These are phyloP conservation scores for Halichoerus grypus DNA, from an alignment of 2,113 vertebrate genomes.

Conservation along the genomic window DNA sequence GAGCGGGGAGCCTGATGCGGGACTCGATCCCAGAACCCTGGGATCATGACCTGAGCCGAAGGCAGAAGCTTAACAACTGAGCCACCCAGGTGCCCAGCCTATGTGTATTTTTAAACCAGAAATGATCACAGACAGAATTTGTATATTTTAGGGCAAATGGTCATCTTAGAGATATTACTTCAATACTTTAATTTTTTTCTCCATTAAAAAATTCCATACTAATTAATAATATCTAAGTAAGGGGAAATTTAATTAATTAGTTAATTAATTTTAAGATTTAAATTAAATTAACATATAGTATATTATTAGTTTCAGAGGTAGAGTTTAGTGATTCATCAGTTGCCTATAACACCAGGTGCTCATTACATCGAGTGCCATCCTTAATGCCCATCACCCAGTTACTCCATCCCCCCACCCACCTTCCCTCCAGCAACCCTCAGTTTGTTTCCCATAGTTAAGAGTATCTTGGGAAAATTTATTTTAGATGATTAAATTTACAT, in stretches of 20 bases:
- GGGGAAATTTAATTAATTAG: neutral
- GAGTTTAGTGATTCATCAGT: neutral
- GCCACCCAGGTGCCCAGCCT: no score
- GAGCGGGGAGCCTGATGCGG: no score
- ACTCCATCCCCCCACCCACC: neutral
- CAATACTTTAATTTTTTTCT: neutral
- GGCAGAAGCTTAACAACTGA: no score
- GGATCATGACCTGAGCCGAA: no score
- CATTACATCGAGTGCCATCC: neutral
- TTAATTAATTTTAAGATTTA: neutral
- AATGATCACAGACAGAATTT: neutral
- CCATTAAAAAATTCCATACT: neutral
- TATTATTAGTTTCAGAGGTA: neutral
- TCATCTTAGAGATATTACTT: neutral
- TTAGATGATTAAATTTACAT: slow-evolving; percentile 42
- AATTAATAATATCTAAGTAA: slow-evolving; percentile 27
- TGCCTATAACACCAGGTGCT: neutral
- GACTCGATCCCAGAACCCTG: no score
- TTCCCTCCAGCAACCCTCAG: neutral
- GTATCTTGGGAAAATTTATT: neutral
- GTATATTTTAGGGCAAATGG: neutral
- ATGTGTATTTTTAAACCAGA: neutral
- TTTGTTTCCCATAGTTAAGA: neutral
- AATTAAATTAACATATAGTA: neutral
- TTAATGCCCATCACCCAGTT: neutral